Conservation (phyloP, 2,888 invertebrate genomes). For the Papilio elwesi region DNA sequence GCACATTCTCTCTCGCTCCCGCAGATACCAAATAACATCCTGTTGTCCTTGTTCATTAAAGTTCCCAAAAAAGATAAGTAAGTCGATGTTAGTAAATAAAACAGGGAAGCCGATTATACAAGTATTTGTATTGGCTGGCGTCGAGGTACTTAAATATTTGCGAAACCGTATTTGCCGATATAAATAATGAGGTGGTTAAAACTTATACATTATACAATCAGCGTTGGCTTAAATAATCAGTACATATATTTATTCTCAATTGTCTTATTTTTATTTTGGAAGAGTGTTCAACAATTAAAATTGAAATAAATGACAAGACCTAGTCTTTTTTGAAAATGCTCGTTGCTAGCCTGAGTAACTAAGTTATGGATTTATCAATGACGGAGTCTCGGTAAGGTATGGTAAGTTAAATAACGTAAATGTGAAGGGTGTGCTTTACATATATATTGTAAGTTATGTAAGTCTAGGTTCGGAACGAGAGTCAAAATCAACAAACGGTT, state of each 20-base stretch:
- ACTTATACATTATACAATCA: neutral
- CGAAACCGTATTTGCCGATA: slow-evolving; percentile 7
- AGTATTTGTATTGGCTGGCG: slow-evolving; percentile 20
- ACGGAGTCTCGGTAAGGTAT: slow-evolving; percentile 20
- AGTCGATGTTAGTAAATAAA: slow-evolving; percentile 59
- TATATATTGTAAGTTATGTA: neutral
- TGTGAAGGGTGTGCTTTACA: slow-evolving; percentile 13
- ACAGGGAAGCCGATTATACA: slow-evolving; percentile 29
- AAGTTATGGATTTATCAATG: slow-evolving; percentile 41
- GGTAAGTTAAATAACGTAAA: neutral
- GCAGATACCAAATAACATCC: slow-evolving; percentile 42
- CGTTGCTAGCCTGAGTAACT: slow-evolving; percentile 15
- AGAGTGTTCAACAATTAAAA: neutral
- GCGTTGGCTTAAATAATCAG: neutral
- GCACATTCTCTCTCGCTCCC: slow-evolving; percentile 54
- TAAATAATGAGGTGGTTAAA: slow-evolving; percentile 21
- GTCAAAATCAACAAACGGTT: too few relatives aligned
- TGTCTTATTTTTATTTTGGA: neutral
- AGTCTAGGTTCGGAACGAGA: neutral
- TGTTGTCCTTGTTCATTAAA: slow-evolving; percentile 56
- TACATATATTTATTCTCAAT: neutral
- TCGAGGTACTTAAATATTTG: slow-evolving; percentile 32
- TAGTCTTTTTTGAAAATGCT: neutral
- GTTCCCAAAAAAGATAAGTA: slow-evolving; percentile 44
- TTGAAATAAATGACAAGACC: neutral